Base-by-base conservation (phyloP, 2,113 vertebrate genomes). In the Tetrao urogallus region DNA sequence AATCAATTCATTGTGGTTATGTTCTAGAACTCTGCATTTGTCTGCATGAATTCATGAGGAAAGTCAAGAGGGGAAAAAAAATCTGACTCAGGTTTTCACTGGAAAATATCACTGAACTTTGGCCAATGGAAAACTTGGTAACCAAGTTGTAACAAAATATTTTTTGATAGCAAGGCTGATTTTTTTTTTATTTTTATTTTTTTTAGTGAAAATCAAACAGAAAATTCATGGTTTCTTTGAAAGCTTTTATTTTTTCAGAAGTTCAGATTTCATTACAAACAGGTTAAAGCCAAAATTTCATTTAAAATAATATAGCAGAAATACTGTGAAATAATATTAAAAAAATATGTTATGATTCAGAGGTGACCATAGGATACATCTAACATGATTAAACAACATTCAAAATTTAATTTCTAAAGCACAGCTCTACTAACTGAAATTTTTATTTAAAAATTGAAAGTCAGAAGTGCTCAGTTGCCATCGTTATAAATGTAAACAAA, bases 161-260 rank as follows among this genome's bases (percentile, higher is more conserved):
- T 8, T 80, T 80, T 32, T 81, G 3, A 64, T 42, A 64, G 42
- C 13, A 12, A 63, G 7, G 2, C 7, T 70, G 30, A 6, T 71
- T 92, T 94, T 92, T 86, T 9, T 4, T 45, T 21, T 47, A 90
- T 82, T 20, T 48, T 92, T 86, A 18, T 43, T 45, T 19, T 45
- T 92, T 84, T 20, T 48, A 69, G 5, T 27, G 5, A 52, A 72
- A 79, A 38, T 40, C 30, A 64, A 65, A 14, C 12, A n/a, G 30
- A 64, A 42, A n/a, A 12, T 32, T 10, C 10, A 9, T 18, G 32
- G 21, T 65, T 43, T 65, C 28, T 65, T 17, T 52, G 8, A 42
- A 64, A 40, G 2, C 0, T 89, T 85, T 89, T 43, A 0, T 88
- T 83, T 57, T n/a, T 6, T 72, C 12, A 54, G 61, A 78, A 75